Conservation (phyloP, 2,888 invertebrate genomes). For the Cremastobaeus sp. region DNA sequence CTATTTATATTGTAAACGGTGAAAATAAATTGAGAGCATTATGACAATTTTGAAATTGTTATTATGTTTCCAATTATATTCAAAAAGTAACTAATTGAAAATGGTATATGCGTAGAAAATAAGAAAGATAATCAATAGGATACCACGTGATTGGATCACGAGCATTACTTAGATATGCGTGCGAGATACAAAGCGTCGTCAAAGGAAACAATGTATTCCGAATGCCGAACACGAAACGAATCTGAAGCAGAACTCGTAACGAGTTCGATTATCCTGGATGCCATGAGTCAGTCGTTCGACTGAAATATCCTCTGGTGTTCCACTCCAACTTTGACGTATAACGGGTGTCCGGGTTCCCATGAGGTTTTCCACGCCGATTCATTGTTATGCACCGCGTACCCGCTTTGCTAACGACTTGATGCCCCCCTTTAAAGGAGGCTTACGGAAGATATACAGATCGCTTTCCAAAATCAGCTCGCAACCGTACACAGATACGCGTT, state of each 20-base stretch:
- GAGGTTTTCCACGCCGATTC: constrained; percentile 74
- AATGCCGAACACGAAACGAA: constrained; percentile 75
- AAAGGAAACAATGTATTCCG: constrained; percentile 40
- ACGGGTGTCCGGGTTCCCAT: constrained; percentile 76
- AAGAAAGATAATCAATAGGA: constrained; percentile 7
- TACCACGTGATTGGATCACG: constrained; percentile 9
- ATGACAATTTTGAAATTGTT: too few species aligned
- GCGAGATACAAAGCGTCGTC: constrained; percentile 6
- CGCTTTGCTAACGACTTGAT: constrained; percentile 65
- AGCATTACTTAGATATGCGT: constrained; percentile 23
- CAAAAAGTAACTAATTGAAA: too few species aligned
- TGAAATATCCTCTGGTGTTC: constrained; percentile 55
- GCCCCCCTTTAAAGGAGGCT: constrained; percentile 54
- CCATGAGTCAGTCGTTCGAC: constrained; percentile 73
- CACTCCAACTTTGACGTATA: constrained; percentile 63
- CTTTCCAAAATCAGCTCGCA: constrained; percentile 61
- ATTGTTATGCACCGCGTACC: constrained; percentile 77
- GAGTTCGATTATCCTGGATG: constrained; percentile 76
- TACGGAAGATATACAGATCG: constrained; percentile 60
- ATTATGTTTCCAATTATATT: too few species aligned
- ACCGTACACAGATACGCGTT: too few species aligned
- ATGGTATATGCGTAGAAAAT: too few species aligned
- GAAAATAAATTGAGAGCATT: too few species aligned
- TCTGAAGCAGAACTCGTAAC: constrained; percentile 73
- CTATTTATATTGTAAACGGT: constrained; percentile 73